Base-by-base conservation (phyloP, 2,888 invertebrate species). In the Eumerus sabulonum region DNA sequence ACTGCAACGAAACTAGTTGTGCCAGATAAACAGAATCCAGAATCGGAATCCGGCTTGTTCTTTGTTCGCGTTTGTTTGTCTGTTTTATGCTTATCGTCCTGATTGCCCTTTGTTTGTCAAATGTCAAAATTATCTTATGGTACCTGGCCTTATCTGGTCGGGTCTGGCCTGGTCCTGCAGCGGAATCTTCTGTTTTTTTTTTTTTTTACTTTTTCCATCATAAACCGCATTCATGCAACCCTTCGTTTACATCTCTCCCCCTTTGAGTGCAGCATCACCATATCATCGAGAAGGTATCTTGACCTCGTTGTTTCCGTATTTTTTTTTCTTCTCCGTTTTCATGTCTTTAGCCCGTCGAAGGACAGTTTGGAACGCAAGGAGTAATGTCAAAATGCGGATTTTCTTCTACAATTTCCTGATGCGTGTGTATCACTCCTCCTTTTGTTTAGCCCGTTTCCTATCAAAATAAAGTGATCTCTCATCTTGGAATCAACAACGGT, bases 381-480 rank as follows among this genome's bases (percentile, higher is more conserved):
- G 19, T 48, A 36, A 48, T 60, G 50, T 64, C 54, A 66, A 66
- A 66, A 19, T 47, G 54, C 18, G 47, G 47, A 56, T 54, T 35
- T 27, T 17, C 47, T 27, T 27, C 27, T 7, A 27, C 27, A 27
- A 27, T 27, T 7, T 27, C 27, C 7, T n/a, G 40, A 9, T n/a
- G 11, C 40, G 40, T 11, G 2, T 40, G 57, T 27, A 17, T 53
- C 79, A 68, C 60, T 74, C 54, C 60, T 74, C 54, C 79, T 64
- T 79, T 77, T 77, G 73, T 74, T 74, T 70, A 27, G 63, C 48
- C 48, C 54, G 64, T 54, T 79, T 54, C 18, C 74, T 70, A 79
- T 79, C 79, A 79, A 79, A 79, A 79, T 79, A 74, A 79, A 70
- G 74, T 70, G 79, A 79, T 79, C 79, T 79, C 79, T 73, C 48